Conservation (phyloP, 2,888 invertebrate species). For the Sinhomidia bicolor region DNA sequence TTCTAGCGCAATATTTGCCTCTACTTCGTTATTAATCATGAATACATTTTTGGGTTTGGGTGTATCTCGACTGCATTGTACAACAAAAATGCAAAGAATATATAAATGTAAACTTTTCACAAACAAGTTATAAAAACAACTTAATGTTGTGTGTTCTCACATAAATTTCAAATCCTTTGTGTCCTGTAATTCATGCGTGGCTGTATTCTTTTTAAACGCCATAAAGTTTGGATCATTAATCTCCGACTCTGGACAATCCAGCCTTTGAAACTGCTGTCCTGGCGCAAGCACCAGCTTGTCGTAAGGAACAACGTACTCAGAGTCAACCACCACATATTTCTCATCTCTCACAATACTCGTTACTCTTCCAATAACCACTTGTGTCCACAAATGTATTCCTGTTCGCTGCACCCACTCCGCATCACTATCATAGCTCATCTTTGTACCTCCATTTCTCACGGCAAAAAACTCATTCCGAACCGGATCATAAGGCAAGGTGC, state of each 20-base stretch:
- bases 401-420: conserved; percentile 81
- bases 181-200: conserved; percentile 59
- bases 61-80: conserved; percentile 63
- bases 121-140: background rate
- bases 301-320: conserved; percentile 78
- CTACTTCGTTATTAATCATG: conserved; percentile 84
- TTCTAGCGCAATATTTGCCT: conserved; percentile 82
- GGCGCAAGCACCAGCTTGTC: conserved; percentile 77
- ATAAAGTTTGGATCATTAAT: conserved; percentile 77
- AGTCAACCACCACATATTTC: conserved; percentile 84
- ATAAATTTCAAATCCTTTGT: conserved; percentile 49
- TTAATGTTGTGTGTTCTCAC: too few relatives aligned
- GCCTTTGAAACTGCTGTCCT: conserved; percentile 77
- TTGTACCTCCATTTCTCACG: conserved; percentile 84
- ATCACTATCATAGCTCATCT: conserved; percentile 84
- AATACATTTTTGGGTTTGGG: conserved; percentile 85
- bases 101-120: background rate
- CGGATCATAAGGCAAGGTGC: conserved; percentile 82
- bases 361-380: conserved; percentile 85
- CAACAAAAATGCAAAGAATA: background rate
- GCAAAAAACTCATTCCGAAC: conserved; percentile 83
- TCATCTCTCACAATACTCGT: conserved; percentile 85
- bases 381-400: conserved; percentile 85
- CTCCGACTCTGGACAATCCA: conserved; percentile 77
- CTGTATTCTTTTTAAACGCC: conserved; percentile 69